Conservation (phyloP, 2,113 vertebrate species). For the Fulica atra region DNA sequence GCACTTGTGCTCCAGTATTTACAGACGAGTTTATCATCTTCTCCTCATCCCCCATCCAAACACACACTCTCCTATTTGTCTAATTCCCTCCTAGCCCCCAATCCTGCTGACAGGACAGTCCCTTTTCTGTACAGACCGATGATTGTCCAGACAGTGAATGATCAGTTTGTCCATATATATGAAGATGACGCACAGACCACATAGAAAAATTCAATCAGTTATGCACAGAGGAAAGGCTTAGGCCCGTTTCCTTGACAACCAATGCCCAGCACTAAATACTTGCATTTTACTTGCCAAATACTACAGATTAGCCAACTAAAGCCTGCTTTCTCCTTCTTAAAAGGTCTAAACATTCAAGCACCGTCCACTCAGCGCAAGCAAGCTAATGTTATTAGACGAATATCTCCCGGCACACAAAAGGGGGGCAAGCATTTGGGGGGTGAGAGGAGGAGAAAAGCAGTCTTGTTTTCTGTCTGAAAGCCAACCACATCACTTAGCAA, state of each 20-base stretch:
- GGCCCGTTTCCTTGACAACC: conserved; percentile 85
- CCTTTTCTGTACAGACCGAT: conserved; percentile 3
- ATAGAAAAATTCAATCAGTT: conserved; percentile 77
- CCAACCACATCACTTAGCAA: conserved; percentile 83
- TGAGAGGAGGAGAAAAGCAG: conserved; percentile 62
- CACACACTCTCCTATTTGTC: background rate
- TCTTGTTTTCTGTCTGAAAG: conserved; percentile 74
- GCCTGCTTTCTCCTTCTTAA: conserved; percentile 71
- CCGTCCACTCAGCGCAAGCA: conserved; percentile 64
- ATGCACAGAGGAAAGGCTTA: conserved; percentile 72
- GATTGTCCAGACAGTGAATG: conserved; percentile 59
- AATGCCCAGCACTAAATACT: conserved; percentile 78
- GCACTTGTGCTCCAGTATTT: background rate
- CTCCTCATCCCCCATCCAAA: background rate
- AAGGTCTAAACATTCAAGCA: conserved; percentile 75
- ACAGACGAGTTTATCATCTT: background rate
- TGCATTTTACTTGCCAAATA: conserved; percentile 79
- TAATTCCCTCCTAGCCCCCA: background rate
- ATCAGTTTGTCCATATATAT: conserved; percentile 65
- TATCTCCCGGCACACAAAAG: conserved; percentile 69
- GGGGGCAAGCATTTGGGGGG: conserved; percentile 42
- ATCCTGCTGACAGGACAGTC: background rate
- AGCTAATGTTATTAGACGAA: conserved; percentile 79
- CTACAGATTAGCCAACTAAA: conserved; percentile 70
- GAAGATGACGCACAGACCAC: conserved; percentile 70